Evolutionary conservation across 2,888 invertebrate genomes (phyloP).

Genomic region (Amaurobius ferox): DNA sequence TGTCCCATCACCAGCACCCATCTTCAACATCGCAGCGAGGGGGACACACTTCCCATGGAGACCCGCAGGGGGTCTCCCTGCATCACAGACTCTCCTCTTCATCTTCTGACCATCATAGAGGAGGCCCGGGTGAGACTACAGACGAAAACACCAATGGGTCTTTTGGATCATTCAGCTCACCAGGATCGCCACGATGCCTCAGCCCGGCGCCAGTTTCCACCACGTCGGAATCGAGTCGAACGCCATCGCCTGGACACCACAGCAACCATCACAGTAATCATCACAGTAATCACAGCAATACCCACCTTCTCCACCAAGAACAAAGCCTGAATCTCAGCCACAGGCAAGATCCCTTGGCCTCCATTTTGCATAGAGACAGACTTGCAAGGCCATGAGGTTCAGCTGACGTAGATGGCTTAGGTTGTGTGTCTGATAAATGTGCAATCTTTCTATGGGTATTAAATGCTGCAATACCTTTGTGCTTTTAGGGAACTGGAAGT

Average conservation of each 20-base stretch:
- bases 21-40: conserved; percentile 32
- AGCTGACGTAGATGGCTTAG: not conserved
- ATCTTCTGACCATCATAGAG: conserved; percentile 44
- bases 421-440: not conserved
- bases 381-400: conserved; percentile 23
- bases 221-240: conserved; percentile 71
- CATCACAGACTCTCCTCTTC: conserved; percentile 67
- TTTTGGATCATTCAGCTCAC: conserved; percentile 60
- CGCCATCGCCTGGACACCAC: conserved; percentile 65
- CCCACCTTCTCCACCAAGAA: conserved; percentile 22
- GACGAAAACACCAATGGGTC: conserved; percentile 72
- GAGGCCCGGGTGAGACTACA: conserved; percentile 66
- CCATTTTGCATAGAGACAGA: conserved; percentile 52
- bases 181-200: conserved; percentile 54
- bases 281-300: not conserved
- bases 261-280: conserved; percentile 23
- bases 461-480: not conserved
- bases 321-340: conserved; percentile 33
- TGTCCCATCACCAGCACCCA: conserved; percentile 45
- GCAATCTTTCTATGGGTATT: not conserved
- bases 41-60: conserved; percentile 20
- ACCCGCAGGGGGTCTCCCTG: conserved; percentile 20
- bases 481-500: not conserved
- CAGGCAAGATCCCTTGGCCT: conserved; percentile 54
- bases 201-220: conserved; percentile 74